phyloP scores from a whole-genome alignment of 2,888 invertebrate species.

The Watsonalla binaria region DNA sequence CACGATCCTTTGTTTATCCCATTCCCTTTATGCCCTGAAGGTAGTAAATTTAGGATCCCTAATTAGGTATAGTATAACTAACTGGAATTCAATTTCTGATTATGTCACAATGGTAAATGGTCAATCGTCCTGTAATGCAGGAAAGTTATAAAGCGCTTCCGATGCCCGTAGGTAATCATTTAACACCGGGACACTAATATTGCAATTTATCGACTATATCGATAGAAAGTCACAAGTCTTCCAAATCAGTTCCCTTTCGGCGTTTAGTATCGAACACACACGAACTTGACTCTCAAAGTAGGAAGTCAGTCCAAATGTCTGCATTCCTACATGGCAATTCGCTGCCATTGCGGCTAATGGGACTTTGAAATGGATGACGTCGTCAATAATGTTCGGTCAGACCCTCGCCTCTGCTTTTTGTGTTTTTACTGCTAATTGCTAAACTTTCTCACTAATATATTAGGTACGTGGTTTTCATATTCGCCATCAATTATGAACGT shows the following conservation, averaged over 20 bases:
- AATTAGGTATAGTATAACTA: too few relatives aligned
- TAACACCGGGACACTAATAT: too few relatives aligned
- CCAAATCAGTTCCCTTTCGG: too few relatives aligned
- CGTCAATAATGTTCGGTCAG: constrained; percentile 48
- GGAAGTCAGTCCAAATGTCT: not conserved
- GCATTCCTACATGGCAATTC: not conserved
- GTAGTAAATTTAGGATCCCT: constrained; percentile 1
- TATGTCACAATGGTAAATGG: too few relatives aligned
- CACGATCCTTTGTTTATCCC: not conserved
- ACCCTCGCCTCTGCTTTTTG: constrained; percentile 48
- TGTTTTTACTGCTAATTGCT: constrained; percentile 59
- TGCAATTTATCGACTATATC: too few relatives aligned
- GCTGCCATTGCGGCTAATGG: constrained; percentile 44
- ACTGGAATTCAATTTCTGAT: too few relatives aligned
- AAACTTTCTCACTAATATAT: constrained; percentile 55
- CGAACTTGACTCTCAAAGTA: too few relatives aligned
- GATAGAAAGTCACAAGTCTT: too few relatives aligned
- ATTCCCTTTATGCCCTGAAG: constrained; percentile 1
- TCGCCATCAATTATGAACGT: constrained; percentile 43
- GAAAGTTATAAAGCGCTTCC: too few relatives aligned
- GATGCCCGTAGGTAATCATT: too few relatives aligned
- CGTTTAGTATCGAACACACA: too few relatives aligned
- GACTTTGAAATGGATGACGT: constrained; percentile 51
- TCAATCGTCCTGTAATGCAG: too few relatives aligned
- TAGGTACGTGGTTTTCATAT: constrained; percentile 40